Evolutionary conservation across 2,113 vertebrate genomes (phyloP), one percentile per base, ranked within the genome.

Genomic region (Amblyopsis rosae): DNA sequence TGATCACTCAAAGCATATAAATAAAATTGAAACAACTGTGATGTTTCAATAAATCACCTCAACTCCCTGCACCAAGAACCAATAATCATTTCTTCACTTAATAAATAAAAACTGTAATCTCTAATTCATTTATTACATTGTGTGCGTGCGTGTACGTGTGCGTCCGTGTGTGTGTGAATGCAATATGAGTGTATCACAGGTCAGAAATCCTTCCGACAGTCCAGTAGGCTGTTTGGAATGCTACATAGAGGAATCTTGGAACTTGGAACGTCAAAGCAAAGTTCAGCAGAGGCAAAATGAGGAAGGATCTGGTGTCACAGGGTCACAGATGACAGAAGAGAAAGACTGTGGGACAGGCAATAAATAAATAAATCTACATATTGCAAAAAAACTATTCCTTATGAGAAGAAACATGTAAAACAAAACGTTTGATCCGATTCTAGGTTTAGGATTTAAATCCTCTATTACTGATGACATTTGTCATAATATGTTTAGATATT

Each of bases 171-270:
- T 46, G 53, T 47, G 72, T 79, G 66, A 71, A 77, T 83, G 85
- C 88, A 91, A 89, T 86, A 86, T 69, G 81, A 90, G 85, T 69
- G 73, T 76, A 82, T 88, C 75, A 77, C 82, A 80, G 84, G 77
- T 62, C 67, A 60, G 76, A 75, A 86, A 88, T 86, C 83, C 79
- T 84, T 87, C 84, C 62, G 67, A 79, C 60, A 17, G 75, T 73
- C 73, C 65, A 17, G 79, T 70, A 50, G 75, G 72, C 82, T 81
- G 78, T 78, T 74, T 65, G 69, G 79, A 75, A 86, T 87, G 80
- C 81, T 65, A 67, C n/a, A 63, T 11, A 0, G 50, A 85, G 65
- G 84, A 89, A 91, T 89, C 87, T 73, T 73, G 51, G 80, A 88
- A 88, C 73, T 68, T 70, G 72, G 49, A 80, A 82, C 74, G 77